A percentile compares a stretch with the other conserved stretches of the same genome.
Conservation (phyloP, 2,888 invertebrate species). For the Eumerus sabulonum region DNA sequence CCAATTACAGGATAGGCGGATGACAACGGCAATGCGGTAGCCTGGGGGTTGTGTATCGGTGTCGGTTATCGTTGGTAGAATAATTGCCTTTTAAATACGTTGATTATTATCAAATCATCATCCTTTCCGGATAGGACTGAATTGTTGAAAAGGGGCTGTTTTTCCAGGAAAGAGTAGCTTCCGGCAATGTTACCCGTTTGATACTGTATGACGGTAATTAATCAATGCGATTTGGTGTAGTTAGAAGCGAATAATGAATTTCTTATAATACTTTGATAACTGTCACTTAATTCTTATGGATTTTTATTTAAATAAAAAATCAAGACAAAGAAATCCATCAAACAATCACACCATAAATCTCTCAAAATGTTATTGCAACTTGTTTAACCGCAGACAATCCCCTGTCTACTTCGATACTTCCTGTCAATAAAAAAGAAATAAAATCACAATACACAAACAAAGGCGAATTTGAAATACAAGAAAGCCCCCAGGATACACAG, state of each 20-base stretch:
- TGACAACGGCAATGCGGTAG: constrained; percentile 19
- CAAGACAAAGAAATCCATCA: no score
- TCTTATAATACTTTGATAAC: no score
- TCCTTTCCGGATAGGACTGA: constrained; percentile 13
- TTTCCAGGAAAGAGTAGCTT: no score
- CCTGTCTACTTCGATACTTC: constrained; percentile 52
- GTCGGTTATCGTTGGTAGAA: constrained; percentile 21
- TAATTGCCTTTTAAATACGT: constrained; percentile 64
- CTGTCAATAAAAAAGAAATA: constrained; percentile 57
- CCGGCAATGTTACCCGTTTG: no score
- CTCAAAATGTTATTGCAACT: constrained; percentile 64
- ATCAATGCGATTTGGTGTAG: no score
- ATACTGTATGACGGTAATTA: no score
- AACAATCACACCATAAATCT: constrained; percentile 13
- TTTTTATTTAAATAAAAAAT: no score
- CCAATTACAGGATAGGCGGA: constrained; percentile 40
- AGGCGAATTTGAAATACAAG: constrained; percentile 9
- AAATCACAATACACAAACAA: constrained; percentile 37
- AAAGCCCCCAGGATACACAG: constrained; percentile 59
- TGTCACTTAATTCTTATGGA: no score
- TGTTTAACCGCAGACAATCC: constrained; percentile 56
- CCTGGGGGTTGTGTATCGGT: constrained; percentile 39
- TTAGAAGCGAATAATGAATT: no score
- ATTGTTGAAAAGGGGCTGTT: no score
- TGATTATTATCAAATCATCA: constrained; percentile 60